A percentile compares a stretch with the other conserved stretches of the same genome.
Evolutionary conservation across 2,888 invertebrate species (phyloP).

Genomic region (Drosophila pseudotalamancana): DNA sequence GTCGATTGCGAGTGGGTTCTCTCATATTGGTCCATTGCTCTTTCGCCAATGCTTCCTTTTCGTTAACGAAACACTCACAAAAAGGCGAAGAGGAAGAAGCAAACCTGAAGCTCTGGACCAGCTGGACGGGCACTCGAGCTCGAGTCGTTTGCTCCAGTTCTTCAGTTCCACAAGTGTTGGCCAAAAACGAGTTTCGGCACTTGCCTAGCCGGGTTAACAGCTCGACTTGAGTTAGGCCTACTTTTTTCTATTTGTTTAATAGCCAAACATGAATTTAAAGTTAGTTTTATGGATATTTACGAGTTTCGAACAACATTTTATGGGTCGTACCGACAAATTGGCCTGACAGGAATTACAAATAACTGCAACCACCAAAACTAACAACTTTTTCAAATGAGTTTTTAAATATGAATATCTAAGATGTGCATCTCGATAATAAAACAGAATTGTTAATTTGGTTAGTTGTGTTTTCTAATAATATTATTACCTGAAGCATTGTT

Average conservation of each 20-base stretch:
- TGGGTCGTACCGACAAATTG: conserved; percentile 27
- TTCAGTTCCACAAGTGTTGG: conserved; percentile 58
- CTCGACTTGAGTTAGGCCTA: conserved; percentile 35
- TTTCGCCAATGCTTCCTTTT: conserved; percentile 40
- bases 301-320: conserved; percentile 38
- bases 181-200: conserved; percentile 71
- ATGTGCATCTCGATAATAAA: too few relatives aligned
- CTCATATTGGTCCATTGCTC: conserved; percentile 26
- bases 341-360: conserved; percentile 13
- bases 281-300: conserved; percentile 9
- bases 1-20: conserved; percentile 10
- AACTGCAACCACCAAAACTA: conserved; percentile 7
- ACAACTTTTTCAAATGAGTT: conserved; percentile 10
- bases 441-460: too few relatives aligned
- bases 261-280: conserved; percentile 8
- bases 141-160: conserved; percentile 65
- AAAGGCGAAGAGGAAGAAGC: background rate
- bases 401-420: background rate
- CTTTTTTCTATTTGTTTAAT: conserved; percentile 5
- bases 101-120: conserved; percentile 17
- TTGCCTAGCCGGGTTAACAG: conserved; percentile 45
- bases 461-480: too few relatives aligned
- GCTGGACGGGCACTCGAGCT: conserved; percentile 18
- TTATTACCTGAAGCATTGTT: too few relatives aligned
- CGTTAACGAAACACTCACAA: conserved; percentile 35